Evolutionary conservation across 2,888 invertebrate species (phyloP), one percentile per base, ranked within the genome.

Genomic region (Leptopilina myrica): DNA sequence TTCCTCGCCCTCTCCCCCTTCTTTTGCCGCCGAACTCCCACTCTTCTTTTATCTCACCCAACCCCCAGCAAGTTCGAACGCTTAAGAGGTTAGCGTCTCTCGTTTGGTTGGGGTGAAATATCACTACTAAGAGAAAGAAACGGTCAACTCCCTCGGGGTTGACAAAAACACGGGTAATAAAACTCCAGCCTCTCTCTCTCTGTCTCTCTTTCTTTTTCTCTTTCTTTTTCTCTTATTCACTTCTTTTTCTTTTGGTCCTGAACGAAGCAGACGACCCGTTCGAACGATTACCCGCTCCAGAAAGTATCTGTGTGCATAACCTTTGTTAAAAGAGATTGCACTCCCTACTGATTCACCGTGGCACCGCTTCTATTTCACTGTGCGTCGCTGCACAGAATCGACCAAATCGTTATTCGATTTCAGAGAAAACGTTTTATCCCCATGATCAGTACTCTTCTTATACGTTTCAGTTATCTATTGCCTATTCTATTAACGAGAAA

Each of bases 101-200:
- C 67, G 64, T 79, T 64, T 66, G 49, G 69, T 76, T 62, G 73
- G 79, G 80, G 86, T 89, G 85, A 89, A 90, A 88, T 89, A 90
- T 89, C 87, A 85, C 87, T 86, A 83, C 84, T 84, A 85, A 86
- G 86, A 84, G 85, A 85, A 87, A 89, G 86, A 86, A 89, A 86
- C 85, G 88, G 85, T 86, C 84, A 84, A 83, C 81, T 84, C 84
- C 84, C 82, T 65, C 78, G 85, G 82, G 81, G 80, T 87, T 86
- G 88, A 88, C 86, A 88, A 90, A 90, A 89, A 88, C 90, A 86
- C 81, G 81, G 86, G 85, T 85, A 87, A 90, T 90, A 89, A 90
- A 88, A 89, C 87, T 87, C 84, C 53, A 73, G 56, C 14, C 78
- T 80, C 77, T 73, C 79, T 77, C 79, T 33, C n/a, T 20, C 69